Conservation (phyloP, 2,888 invertebrate genomes). For the Gortyna flavago region DNA sequence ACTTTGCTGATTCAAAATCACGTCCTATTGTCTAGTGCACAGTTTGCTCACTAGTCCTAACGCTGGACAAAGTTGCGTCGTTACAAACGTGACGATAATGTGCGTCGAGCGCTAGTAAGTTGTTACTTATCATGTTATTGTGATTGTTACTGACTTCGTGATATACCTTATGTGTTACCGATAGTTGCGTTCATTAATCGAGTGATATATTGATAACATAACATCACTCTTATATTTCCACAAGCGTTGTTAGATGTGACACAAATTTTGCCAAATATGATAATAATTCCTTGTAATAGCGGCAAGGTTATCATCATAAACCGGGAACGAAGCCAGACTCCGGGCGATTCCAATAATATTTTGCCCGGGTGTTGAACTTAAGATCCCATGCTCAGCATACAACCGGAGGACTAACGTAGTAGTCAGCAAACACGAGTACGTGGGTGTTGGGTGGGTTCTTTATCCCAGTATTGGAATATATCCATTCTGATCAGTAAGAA, state of each 20-base stretch:
- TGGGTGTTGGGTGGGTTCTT: not conserved
- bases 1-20: not conserved
- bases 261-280: not conserved
- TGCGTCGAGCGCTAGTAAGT: slow-evolving; percentile 6
- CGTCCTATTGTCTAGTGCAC: not conserved
- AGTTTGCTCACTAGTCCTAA: not conserved
- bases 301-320: too few relatives aligned
- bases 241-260: not conserved
- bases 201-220: slow-evolving; percentile 1
- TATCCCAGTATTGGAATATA: not conserved
- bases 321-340: not conserved
- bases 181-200: slow-evolving; percentile 3
- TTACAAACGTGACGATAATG: slow-evolving; percentile 17
- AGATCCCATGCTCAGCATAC: not conserved
- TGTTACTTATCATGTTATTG: slow-evolving; percentile 26
- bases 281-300: not conserved
- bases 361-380: not conserved
- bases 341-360: not conserved
- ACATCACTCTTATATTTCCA: not conserved
- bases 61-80: slow-evolving; percentile 37
- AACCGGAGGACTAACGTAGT: not conserved
- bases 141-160: slow-evolving; percentile 6
- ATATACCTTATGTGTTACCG: not conserved
- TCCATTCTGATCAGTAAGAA: not conserved
- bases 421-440: not conserved